A percentile compares a stretch with the other conserved stretches of the same genome.
Conservation (phyloP, 1,140 invertebrate genomes). For the honey bee (Apis mellifera) region DNA sequence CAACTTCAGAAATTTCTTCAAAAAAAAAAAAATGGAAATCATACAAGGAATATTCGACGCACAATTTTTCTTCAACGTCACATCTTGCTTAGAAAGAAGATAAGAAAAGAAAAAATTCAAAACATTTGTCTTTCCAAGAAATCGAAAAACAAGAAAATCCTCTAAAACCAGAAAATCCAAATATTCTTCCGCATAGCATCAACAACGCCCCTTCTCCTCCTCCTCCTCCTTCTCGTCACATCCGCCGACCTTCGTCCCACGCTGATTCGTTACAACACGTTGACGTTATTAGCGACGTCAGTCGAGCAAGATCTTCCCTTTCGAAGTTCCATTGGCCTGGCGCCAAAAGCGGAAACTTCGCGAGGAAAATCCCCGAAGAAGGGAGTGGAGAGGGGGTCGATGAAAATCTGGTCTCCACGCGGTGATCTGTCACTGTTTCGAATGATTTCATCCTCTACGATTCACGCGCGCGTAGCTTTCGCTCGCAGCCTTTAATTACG, state of each 20-base stretch:
- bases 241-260: conserved; percentile 11
- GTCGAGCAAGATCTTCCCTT: conserved; percentile 17
- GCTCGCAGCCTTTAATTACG: conserved; percentile 1
- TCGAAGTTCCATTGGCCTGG: conserved; percentile 64
- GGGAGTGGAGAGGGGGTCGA: not conserved
- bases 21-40: no score
- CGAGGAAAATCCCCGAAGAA: not conserved
- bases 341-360: conserved; percentile 52
- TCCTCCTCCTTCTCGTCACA: not conserved
- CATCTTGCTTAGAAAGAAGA: no score
- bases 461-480: not conserved
- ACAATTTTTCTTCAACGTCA: no score
- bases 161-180: not conserved
- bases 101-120: no score
- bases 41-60: no score
- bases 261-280: conserved; percentile 12
- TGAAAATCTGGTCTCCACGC: conserved; percentile 32
- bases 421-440: conserved; percentile 14
- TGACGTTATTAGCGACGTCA: conserved; percentile 52
- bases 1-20: no score
- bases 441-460: conserved; percentile 1
- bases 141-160: not conserved
- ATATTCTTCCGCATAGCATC: not conserved
- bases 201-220: not conserved
- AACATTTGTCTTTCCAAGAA: no score